A percentile compares a stretch with the other conserved stretches of the same genome.
phyloP scores from a whole-genome alignment of 1,140 invertebrate genomes.

The Drosophila repleta region DNA sequence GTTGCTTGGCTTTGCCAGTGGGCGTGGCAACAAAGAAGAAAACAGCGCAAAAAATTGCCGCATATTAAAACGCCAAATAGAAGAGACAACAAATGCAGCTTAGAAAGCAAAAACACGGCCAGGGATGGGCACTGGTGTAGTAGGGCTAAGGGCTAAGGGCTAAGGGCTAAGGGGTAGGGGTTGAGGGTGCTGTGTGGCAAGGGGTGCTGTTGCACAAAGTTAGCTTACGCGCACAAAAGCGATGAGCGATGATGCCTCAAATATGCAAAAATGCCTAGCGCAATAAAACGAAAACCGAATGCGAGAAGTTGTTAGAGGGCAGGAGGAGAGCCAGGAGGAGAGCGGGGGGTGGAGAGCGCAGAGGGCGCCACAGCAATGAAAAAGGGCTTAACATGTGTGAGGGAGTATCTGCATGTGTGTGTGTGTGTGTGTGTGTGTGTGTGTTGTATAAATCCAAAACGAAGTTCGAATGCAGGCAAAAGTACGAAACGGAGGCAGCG shows the following conservation, averaged over 20 bases:
- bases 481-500: conserved; percentile 52
- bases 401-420: neutral
- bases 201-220: conserved; percentile 58
- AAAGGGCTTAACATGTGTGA: conserved; percentile 65
- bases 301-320: neutral
- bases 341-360: neutral
- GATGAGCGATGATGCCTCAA: conserved; percentile 82
- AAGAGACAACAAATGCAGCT: conserved; percentile 66
- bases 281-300: conserved; percentile 68
- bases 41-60: conserved; percentile 63
- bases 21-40: neutral
- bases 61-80: conserved; percentile 81
- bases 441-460: conserved; percentile 46
- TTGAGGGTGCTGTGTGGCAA: neutral
- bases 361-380: conserved; percentile 60
- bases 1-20: conserved; percentile 15
- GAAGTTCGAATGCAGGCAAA: conserved; percentile 73
- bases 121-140: neutral
- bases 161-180: no score
- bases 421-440: neutral
- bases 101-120: conserved; percentile 48
- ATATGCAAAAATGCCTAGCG: conserved; percentile 82
- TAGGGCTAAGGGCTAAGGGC: neutral
- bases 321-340: neutral
- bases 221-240: conserved; percentile 80